These are phyloP conservation scores for Nothoprocta perdicaria DNA, from an alignment of 2,113 vertebrate species.

Conservation along the genomic window DNA sequence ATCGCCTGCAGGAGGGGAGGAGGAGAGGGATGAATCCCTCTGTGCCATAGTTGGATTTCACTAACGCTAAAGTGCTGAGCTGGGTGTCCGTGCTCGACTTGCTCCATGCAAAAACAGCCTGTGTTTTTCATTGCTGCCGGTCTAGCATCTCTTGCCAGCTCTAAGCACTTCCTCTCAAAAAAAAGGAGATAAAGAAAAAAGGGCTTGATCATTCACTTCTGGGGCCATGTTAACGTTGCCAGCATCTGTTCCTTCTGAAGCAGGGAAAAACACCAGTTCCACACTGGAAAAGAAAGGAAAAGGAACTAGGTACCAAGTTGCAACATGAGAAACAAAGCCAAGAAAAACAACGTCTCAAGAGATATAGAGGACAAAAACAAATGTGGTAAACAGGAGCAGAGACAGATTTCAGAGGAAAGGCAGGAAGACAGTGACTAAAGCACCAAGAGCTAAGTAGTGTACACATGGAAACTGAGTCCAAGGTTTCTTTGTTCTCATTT, in stretches of 20 bases:
- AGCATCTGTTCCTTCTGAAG: constrained; percentile 29
- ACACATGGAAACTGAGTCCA: constrained; percentile 12
- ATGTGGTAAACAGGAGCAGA: neutral
- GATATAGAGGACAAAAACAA: constrained; percentile 41
- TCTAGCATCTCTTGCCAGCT: constrained; percentile 43
- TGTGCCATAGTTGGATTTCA: rapidly evolving
- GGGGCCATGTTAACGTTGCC: neutral
- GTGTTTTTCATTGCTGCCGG: constrained; percentile 26
- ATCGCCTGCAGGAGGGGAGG: neutral
- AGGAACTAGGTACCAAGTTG: constrained; percentile 8
- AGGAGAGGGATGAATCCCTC: neutral
- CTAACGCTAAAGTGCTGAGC: neutral
- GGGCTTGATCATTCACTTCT: constrained; percentile 14
- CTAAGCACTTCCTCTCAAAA: constrained; percentile 8
- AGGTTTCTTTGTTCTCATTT: constrained; percentile 44
- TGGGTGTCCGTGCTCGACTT: neutral
- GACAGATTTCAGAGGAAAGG: constrained; percentile 53
- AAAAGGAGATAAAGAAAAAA: neutral
- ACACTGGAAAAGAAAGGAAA: neutral
- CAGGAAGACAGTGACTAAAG: constrained; percentile 57
- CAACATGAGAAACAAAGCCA: neutral
- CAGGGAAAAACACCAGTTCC: neutral
- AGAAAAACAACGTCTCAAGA: constrained; percentile 38
- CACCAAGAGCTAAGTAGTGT: neutral
- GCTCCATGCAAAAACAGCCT: neutral